Base-by-base conservation (phyloP, 2,888 invertebrate genomes). In the Hanleya hanleyi region DNA sequence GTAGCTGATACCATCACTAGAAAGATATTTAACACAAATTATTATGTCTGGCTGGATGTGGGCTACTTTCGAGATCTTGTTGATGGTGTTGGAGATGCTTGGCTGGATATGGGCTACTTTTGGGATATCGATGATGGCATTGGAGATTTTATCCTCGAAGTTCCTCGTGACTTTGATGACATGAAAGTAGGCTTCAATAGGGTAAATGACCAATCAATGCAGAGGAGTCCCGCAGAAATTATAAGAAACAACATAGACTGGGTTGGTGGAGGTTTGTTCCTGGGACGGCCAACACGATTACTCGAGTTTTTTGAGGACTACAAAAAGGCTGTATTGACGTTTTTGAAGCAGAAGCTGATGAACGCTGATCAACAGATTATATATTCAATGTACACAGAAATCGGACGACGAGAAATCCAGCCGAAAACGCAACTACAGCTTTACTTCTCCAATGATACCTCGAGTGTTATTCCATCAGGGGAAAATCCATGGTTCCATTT, bases 101-200 rank as follows among this genome's bases (percentile, higher is more conserved):
- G 75, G 75, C 5, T 72, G 32, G 75, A 75, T 51, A 50, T 73
- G 18, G 75, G 75, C n/a, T 66, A 73, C 38, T 72, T 75, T 57
- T 49, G 75, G 32, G 1, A 68, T 12, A 1, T 57, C 15, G 18
- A 22, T 29, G 32, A 3, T 4, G 15, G 12, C 22, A 22, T 29
- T 4, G 22, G 4, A 1, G n/a, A n/a, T n/a, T n/a, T n/a, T n/a
- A n/a, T n/a, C n/a, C n/a, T n/a, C n/a, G 12, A 57, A 33, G 65
- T 36, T 15, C 71, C 71, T 5, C 15, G 33, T 12, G 29, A 5
- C 38, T 57, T 67, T 37, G 38, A 71, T 36, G n/a, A 6, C 29
- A 33, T 12, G 12, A 65, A 18, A n/a, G 33, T 66, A 7, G 65
- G 66, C 15, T 50, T 65, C 29, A 57, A 73, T 35, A 22, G 29